Conservation (phyloP, 2,797 vertebrate species). For the Poeciliopsis gracilis region DNA sequence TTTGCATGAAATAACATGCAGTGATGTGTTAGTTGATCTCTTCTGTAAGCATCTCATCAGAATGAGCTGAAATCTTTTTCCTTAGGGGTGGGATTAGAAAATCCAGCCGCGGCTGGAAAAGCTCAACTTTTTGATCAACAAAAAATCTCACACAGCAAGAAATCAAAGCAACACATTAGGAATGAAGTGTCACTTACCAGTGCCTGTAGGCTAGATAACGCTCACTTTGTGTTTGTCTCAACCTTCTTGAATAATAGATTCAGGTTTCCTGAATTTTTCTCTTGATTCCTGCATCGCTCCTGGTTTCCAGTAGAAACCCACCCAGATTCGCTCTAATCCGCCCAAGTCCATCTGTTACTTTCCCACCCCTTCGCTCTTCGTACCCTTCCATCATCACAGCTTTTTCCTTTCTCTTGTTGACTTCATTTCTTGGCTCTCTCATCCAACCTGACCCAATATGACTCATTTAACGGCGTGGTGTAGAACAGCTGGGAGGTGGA, state of each 20-base stretch:
- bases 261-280: conserved; percentile 27
- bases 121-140: conserved; percentile 22
- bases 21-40: background rate
- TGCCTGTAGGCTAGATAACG: background rate
- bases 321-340: conserved; percentile 70
- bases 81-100: conserved; percentile 21
- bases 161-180: background rate
- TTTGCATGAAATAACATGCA: background rate
- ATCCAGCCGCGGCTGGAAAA: conserved; percentile 6
- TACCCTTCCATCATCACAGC: conserved; percentile 18
- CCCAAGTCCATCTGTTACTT: conserved; percentile 71
- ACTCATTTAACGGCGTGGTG: conserved; percentile 49
- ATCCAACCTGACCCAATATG: conserved; percentile 40
- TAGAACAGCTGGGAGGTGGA: conserved; percentile 35
- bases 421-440: conserved; percentile 33
- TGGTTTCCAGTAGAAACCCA: conserved; percentile 63
- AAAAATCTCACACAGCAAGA: background rate
- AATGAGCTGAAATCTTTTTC: conserved; percentile 23
- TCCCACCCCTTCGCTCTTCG: conserved; percentile 47
- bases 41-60: background rate
- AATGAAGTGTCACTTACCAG: conserved; percentile 31
- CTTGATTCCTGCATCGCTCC: conserved; percentile 27
- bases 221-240: background rate
- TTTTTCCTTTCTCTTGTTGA: conserved; percentile 2
- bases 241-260: conserved; percentile 11